Base-by-base conservation (phyloP, 2,888 invertebrate species). In the Eupithecia abbreviata region DNA sequence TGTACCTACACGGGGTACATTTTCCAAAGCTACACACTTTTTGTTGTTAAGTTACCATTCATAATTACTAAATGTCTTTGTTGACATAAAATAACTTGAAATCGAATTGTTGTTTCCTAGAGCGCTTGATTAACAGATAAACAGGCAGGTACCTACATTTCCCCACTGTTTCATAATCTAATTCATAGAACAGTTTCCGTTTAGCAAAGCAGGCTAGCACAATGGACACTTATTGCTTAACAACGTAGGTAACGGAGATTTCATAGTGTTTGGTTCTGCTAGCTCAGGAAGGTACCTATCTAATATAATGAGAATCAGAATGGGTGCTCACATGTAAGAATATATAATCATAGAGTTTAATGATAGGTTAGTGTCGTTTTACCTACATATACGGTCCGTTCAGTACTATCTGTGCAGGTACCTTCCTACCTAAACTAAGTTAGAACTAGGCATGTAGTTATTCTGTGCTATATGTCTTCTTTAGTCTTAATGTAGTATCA, bases 141-240 rank as follows among this genome's bases (percentile, higher is more conserved):
- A 62, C 62, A 62, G 62, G 62, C 3, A 58, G 18, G 55, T 30
- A 62, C 30, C 4, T 30, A 62, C 62, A 62, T 80, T 82, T 81
- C 79, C 80, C 77, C 75, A 78, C 80, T 75, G 78, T 80, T 77
- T 75, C 72, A 62, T 58, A 78, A 78, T 76, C 49, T 66, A 76
- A 66, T 73, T 75, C 73, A 71, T 75, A 73, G 78, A 74, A 73
- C 55, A 51, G 73, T 55, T 67, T 78, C 70, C 67, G 67, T 72
- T 73, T 67, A 76, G 67, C 58, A 41, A 71, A 65, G 62, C 47
- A 72, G 65, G 68, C 30, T 42, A 72, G 42, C 67, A 72, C 72
- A 77, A 65, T 69, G 55, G 65, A 30, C 73, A 73, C 18, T 49
- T 55, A 71, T 71, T 58, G 43, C 73, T 73, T 18, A 62, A 42